phyloP scores from a whole-genome alignment of 2,888 invertebrate genomes.

The Phytoseiulus persimilis region DNA sequence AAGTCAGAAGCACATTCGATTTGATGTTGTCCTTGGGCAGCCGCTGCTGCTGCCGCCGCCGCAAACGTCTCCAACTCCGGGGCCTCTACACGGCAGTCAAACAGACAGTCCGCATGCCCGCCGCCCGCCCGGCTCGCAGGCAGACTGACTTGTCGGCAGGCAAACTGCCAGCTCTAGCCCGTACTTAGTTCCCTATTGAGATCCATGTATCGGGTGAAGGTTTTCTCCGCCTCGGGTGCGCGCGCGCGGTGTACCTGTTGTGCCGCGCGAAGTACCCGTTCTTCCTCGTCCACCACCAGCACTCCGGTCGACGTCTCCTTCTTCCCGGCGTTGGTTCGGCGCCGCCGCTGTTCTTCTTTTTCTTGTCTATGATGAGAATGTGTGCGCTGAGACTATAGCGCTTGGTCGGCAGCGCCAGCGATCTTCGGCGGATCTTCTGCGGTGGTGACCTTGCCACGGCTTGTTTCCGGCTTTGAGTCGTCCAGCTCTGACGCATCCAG shows the following conservation, averaged over 20 bases:
- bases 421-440: constrained; percentile 5
- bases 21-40: background rate
- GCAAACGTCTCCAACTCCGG: background rate
- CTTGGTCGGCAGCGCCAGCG: background rate
- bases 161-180: background rate
- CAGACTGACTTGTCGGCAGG: background rate
- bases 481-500: constrained; percentile 5
- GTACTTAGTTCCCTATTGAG: background rate
- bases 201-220: background rate
- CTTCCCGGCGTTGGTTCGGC: background rate
- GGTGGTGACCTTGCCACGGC: background rate
- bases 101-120: background rate
- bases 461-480: background rate
- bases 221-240: background rate
- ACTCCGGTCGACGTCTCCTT: background rate
- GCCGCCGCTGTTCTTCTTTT: background rate
- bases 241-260: background rate
- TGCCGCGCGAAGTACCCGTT: background rate
- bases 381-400: background rate
- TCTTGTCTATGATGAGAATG: background rate
- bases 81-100: background rate
- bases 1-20: background rate
- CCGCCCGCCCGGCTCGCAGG: background rate
- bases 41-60: background rate
- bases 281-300: background rate